Conservation (phyloP, 2,888 invertebrate species). For the Caenorhabditis sp. region DNA sequence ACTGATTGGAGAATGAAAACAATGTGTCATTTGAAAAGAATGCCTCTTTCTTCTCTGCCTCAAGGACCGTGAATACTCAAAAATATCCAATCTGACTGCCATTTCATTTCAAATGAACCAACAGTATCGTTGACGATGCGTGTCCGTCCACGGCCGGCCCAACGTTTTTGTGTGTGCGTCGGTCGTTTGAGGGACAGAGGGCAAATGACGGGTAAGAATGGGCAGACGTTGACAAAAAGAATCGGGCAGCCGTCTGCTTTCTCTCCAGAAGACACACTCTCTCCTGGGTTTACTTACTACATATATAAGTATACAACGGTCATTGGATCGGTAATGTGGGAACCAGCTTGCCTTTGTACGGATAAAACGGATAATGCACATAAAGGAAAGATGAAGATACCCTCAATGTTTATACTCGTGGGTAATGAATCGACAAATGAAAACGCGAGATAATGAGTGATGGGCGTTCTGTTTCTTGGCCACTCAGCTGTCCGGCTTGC, state of each 20-base stretch:
- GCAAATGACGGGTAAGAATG: conserved; percentile 58
- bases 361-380: conserved; percentile 44
- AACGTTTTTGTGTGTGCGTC: conserved; percentile 40
- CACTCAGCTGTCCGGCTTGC: conserved; percentile 14
- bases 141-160: conserved; percentile 3
- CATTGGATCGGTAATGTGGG: conserved; percentile 63
- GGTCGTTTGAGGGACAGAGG: conserved; percentile 55
- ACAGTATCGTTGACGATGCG: conserved; percentile 53
- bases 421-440: conserved; percentile 59
- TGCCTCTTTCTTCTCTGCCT: not conserved
- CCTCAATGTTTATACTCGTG: conserved; percentile 50
- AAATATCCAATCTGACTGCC: conserved; percentile 25
- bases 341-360: conserved; percentile 36
- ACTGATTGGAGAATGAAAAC: conserved; percentile 12
- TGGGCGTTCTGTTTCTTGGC: conserved; percentile 22
- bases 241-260: conserved; percentile 41
- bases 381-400: conserved; percentile 4
- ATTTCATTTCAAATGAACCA: conserved; percentile 49
- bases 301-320: conserved; percentile 54
- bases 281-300: conserved; percentile 46
- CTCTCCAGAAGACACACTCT: conserved; percentile 31
- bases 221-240: conserved; percentile 57
- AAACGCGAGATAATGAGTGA: conserved; percentile 55
- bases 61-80: conserved; percentile 13
- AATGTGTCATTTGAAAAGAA: not conserved